phyloP scores from a whole-genome alignment of 2,113 vertebrate genomes.

The Antigone vipio region DNA sequence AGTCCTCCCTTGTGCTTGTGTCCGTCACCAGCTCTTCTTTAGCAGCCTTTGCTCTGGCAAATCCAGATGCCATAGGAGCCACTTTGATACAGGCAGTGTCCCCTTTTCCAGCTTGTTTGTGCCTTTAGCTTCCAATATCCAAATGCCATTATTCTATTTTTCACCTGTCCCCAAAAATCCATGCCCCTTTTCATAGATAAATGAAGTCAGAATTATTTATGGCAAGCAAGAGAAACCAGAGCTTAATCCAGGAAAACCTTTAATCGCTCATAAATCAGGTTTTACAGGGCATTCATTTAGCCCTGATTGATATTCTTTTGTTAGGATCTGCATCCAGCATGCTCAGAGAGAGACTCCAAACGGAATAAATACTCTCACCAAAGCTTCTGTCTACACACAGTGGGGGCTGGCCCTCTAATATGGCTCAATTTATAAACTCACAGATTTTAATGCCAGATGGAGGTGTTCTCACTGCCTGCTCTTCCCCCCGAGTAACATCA shows the following conservation, averaged over 20 bases:
- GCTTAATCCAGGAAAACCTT: slow-evolving; percentile 13
- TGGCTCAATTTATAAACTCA: neutral
- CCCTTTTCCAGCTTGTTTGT: neutral
- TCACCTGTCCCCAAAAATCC: neutral
- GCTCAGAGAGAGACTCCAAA: neutral
- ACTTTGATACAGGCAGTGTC: neutral
- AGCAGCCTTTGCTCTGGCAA: neutral
- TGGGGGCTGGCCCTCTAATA: neutral
- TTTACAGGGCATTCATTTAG: neutral
- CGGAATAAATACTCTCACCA: neutral
- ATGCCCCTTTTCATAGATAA: neutral
- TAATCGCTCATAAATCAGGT: slow-evolving; percentile 29
- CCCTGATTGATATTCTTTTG: slow-evolving; percentile 28
- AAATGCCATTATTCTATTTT: neutral
- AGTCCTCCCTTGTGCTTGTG: neutral
- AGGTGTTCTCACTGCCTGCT: neutral
- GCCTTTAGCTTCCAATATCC: neutral
- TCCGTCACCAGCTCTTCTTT: neutral
- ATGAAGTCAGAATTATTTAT: slow-evolving; percentile 8
- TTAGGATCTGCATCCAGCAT: neutral
- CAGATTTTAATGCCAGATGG: neutral
- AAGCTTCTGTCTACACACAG: neutral
- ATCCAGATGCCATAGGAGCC: neutral
- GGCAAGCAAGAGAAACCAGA: neutral
- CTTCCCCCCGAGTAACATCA: neutral